Conservation (phyloP, 2,888 invertebrate genomes). For the Euphydryas editha region DNA sequence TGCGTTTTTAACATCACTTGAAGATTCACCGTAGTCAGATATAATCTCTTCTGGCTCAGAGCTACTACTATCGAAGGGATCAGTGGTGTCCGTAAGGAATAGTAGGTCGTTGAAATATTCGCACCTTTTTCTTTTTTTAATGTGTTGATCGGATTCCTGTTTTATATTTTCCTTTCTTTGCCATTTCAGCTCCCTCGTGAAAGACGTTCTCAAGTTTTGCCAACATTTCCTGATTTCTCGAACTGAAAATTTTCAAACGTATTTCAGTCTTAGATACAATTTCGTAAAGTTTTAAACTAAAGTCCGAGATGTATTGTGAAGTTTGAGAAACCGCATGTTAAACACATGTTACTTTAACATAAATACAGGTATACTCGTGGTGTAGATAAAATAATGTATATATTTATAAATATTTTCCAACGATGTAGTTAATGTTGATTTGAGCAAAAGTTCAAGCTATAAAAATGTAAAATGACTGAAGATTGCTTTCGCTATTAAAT, state of each 20-base stretch:
- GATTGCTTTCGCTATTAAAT: background rate
- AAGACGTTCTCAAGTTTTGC: conserved; percentile 65
- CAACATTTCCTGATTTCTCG: conserved; percentile 61
- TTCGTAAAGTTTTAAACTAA: conserved; percentile 12
- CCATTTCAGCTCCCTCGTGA: conserved; percentile 56
- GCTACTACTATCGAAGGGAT: conserved; percentile 31
- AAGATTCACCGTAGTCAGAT: conserved; percentile 6
- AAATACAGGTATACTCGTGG: too few relatives aligned
- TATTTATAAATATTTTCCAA: background rate
- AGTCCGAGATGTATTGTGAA: conserved; percentile 5
- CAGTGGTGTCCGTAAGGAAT: conserved; percentile 49
- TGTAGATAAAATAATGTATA: too few relatives aligned
- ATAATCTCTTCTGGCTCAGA: conserved; percentile 36
- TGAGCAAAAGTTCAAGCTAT: too few relatives aligned
- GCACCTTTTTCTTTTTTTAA: conserved; percentile 58
- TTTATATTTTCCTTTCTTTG: conserved; percentile 55
- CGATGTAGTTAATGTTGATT: too few relatives aligned
- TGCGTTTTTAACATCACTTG: background rate
- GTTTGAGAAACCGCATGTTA: conserved; percentile 14
- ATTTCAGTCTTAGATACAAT: conserved; percentile 3
- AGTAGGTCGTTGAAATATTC: conserved; percentile 56
- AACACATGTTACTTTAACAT: too few relatives aligned
- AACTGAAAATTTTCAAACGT: conserved; percentile 46
- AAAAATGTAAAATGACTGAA: too few relatives aligned
- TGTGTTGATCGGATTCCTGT: conserved; percentile 43